Base-by-base conservation (phyloP, 2,797 vertebrate genomes). In the Ptychobarbus kaznakovi region DNA sequence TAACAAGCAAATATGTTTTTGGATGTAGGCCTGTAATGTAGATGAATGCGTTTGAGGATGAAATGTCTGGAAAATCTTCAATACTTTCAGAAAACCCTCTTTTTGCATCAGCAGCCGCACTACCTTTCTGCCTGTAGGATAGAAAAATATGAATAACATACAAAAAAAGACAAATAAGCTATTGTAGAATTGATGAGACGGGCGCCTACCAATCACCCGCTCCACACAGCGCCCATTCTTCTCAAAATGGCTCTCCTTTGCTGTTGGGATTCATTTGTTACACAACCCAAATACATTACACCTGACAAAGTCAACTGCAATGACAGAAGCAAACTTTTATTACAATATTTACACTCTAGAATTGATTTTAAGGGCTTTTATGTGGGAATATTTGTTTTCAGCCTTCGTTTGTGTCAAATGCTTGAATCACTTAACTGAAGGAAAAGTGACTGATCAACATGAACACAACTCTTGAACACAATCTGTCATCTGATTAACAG, bases 1-100 rank as follows among this genome's bases (percentile, higher is more conserved):
- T 81, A 65, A 51, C 79, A 38, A 69, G 20, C 79, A 81, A 53
- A 35, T 35, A 15, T 53, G 32, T 53, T 69, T 77, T 63, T 63
- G 53, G 75, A 76, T 76, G 11, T 8, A 40, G 49, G 32, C 32
- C 3, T 53, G 28, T 61, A 46, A 38, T 61, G 35, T 40, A 63
- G 35, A 10, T 32, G 44, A 49, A 15, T 38, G 44, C 68, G 22
- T 65, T 28, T 70, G 49, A 58, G 22, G 38, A 61, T 61, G 38
- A 82, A 61, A 61, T 9, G 18, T 74, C 12, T 82, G n/a, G 49
- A 77, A 58, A 77, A 63, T 28, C 22, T 40, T 61, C n/a, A 65
- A 46, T 61, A 16, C 6, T 66, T 65, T 80, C n/a, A 66, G 8
- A 16, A 80, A 80, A 80, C 18, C 44, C 12, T 70, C 51, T 28